Evolutionary conservation across 2,888 invertebrate species (phyloP), one percentile per base, ranked within the genome.

Genomic region (Strigamia crassipes): DNA sequence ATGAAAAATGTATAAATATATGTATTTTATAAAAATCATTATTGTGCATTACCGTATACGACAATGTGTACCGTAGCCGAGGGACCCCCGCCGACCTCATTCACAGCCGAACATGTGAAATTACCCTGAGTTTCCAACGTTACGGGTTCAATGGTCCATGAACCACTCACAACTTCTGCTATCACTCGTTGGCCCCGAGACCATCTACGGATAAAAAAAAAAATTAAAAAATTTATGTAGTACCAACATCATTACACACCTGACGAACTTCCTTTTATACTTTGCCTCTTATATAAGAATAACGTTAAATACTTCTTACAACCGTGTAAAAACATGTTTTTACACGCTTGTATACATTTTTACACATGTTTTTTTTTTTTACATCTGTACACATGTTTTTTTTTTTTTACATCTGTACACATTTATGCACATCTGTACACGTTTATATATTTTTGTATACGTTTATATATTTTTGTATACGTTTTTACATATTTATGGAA

Each of bases 61-160:
- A 93, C 91, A 85, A 95, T 91, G 85, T 91, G 91, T 82, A 92
- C 91, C 46, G 91, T 91, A 27, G 92, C 93, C 78, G 91, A 90
- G 82, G 91, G 90, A 80, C 94, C 93, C 85, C 93, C 92, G 0
- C 96, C 97, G 0, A 95, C 95, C 13, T 93, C 92, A 88, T 95
- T 96, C 88, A 91, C 91, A 0, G 96, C 96, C 84, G 93, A 91
- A 87, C 97, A 97, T 0, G 95, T 94, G 89, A 96, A 96, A 90
- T 95, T 95, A 85, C 94, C 94, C 84, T 95, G 91, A 80, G 94
- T 94, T 87, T 94, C 94, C 84, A 97, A 89, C 13, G 94, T 93
- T 15, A 95, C 96, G 0, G 95, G 94, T 84, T 93, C 93, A 83
- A 96, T 93, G 38, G 92, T 93, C 91, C 94, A 94, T 86, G 92